Base-by-base conservation (phyloP, 2,888 invertebrate species). In the Kuschelorhynchus macadamiae region DNA sequence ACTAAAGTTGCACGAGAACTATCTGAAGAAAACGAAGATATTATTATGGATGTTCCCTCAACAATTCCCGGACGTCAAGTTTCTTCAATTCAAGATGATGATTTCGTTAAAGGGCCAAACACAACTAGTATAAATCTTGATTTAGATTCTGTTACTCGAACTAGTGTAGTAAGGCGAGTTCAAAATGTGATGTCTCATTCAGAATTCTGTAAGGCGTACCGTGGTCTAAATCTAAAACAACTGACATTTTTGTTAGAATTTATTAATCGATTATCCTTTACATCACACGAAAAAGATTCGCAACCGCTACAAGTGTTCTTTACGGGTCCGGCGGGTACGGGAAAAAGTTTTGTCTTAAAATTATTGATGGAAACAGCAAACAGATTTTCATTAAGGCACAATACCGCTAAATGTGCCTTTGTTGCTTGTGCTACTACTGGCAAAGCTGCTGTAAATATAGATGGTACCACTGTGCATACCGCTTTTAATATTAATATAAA, bases 261-360 rank as follows among this genome's bases (percentile, higher is more conserved):
- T 25, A 7, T 25, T 3, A 25, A 39, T 9, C 39, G 39, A 2
- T 9, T 39, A 9, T 39, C 39, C 5, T 39, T 39, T 39, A 39
- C 39, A 42, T 42, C 42, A 14, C 7, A 42, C 16, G 42, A 42
- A 3, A n/a, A n/a, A 14, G 16, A 42, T 14, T 2, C 14, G 3
- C 39, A 11, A 14, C 42, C 42, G 9, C 8, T 42, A 42, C 42
- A 42, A 42, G 16, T 42, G n/a, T 42, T 42, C 16, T 42, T 42
- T 14, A 42, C 42, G 1, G 42, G 42, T 3, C 42, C 42, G 1
- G 42, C 42, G 2, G 42, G 42, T 3, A 14, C 14, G 2, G 42
- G 42, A n/a, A 80, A 81, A 76, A 76, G 80, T 12, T 82, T 80
- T 56, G 73, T 80, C 9, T 81, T 83, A 7, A 80, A 42, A 42